These are phyloP conservation scores for Chymomyza fuscimana DNA, from an alignment of 2,888 invertebrate species.

Conservation along the genomic window DNA sequence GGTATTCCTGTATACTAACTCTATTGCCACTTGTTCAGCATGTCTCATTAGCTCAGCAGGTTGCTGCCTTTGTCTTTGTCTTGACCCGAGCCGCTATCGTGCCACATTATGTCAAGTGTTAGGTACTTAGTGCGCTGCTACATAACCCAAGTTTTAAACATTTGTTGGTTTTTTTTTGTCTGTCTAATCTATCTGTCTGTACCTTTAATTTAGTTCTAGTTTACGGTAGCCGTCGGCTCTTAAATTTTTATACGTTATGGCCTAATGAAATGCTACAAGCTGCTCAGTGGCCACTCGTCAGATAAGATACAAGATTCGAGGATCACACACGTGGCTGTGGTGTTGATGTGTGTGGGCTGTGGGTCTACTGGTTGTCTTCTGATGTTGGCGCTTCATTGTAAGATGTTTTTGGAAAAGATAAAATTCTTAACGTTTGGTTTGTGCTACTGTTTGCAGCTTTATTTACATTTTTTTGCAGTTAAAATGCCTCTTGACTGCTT, in stretches of 20 bases:
- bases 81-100: slow-evolving; percentile 66
- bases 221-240: slow-evolving; percentile 40
- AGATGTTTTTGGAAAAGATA: slow-evolving; percentile 21
- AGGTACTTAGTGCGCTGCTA: slow-evolving; percentile 72
- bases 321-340: slow-evolving; percentile 15
- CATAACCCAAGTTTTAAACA: slow-evolving; percentile 13
- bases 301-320: slow-evolving; percentile 7
- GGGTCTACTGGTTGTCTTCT: background rate
- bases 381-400: slow-evolving; percentile 26
- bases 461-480: slow-evolving; percentile 65
- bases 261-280: slow-evolving; percentile 47
- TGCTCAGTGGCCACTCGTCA: slow-evolving; percentile 7
- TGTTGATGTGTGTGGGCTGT: slow-evolving; percentile 35
- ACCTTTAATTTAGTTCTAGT: slow-evolving; percentile 8
- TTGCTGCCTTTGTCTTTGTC: slow-evolving; percentile 38
- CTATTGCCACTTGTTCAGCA: slow-evolving; percentile 30
- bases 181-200: slow-evolving; percentile 27
- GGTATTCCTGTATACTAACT: slow-evolving; percentile 6
- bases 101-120: slow-evolving; percentile 73
- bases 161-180: slow-evolving; percentile 27
- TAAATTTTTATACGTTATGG: slow-evolving; percentile 50
- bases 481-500: slow-evolving; percentile 48
- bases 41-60: slow-evolving; percentile 72
- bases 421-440: slow-evolving; percentile 10
- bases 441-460: slow-evolving; percentile 34